Conservation (phyloP, 1,140 invertebrate species). For the Pseudomyrmex flavicornis region DNA sequence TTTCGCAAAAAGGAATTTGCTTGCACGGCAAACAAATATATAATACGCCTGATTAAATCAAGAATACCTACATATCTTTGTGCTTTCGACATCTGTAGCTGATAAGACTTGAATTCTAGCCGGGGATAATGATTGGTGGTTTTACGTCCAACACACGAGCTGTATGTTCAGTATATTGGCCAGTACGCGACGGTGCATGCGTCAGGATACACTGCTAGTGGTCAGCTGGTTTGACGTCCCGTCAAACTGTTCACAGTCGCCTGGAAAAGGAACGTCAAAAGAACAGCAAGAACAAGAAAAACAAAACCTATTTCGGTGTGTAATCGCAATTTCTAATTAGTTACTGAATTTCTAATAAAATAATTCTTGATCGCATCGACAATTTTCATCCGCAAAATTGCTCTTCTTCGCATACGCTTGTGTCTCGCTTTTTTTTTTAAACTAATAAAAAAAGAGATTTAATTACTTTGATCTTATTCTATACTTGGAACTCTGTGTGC, state of each 20-base stretch:
- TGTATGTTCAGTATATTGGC: too few relatives aligned
- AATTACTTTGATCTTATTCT: too few relatives aligned
- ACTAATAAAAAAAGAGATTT: too few relatives aligned
- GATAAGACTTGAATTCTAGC: slow-evolving; percentile 56
- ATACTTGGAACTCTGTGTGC: too few relatives aligned
- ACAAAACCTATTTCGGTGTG: not conserved
- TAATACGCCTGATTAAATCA: slow-evolving; percentile 13
- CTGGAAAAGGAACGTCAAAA: too few relatives aligned
- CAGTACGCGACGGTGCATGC: too few relatives aligned
- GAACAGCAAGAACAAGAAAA: too few relatives aligned
- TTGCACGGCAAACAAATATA: not conserved
- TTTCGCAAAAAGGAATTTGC: not conserved
- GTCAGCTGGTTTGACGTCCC: too few relatives aligned
- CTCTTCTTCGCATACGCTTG: not conserved
- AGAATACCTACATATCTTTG: slow-evolving; percentile 29
- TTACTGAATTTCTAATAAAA: not conserved
- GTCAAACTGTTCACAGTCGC: too few relatives aligned
- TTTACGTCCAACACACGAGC: too few relatives aligned
- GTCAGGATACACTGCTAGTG: too few relatives aligned
- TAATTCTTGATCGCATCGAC: not conserved
- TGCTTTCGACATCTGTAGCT: not conserved
- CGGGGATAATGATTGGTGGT: slow-evolving; percentile 2
- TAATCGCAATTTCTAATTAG: not conserved
- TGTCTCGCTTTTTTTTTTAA: not conserved
- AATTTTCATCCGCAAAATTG: not conserved